These are phyloP conservation scores for Elysia crispata DNA, from an alignment of 2,888 invertebrate species.

Conservation along the genomic window DNA sequence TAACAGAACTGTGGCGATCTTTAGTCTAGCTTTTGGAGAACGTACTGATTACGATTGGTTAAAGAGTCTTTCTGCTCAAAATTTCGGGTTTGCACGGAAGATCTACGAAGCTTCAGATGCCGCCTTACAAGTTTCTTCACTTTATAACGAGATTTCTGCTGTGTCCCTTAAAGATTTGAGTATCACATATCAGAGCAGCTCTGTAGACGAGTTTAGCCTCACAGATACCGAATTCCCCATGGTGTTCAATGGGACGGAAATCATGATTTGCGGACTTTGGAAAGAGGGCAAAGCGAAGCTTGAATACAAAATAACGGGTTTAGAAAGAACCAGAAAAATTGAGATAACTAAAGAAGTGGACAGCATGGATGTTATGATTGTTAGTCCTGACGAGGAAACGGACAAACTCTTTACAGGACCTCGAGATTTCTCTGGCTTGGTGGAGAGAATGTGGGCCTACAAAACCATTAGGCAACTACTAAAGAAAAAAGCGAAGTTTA, in stretches of 20 bases:
- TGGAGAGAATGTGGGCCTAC: slow-evolving; percentile 70
- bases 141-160: slow-evolving; percentile 82
- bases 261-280: slow-evolving; percentile 62
- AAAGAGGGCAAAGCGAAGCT: slow-evolving; percentile 37
- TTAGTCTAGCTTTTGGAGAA: slow-evolving; percentile 85
- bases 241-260: slow-evolving; percentile 64
- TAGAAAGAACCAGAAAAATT: slow-evolving; percentile 34
- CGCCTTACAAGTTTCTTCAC: slow-evolving; percentile 83
- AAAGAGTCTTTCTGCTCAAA: slow-evolving; percentile 83
- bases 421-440: slow-evolving; percentile 53
- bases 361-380: slow-evolving; percentile 24
- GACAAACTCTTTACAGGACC: slow-evolving; percentile 50
- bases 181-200: slow-evolving; percentile 57
- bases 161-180: slow-evolving; percentile 84
- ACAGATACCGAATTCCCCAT: slow-evolving; percentile 60
- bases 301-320: slow-evolving; percentile 24
- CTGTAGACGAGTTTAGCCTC: slow-evolving; percentile 57
- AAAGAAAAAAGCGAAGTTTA: slow-evolving; percentile 54
- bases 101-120: slow-evolving; percentile 87
- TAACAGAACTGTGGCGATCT: slow-evolving; percentile 78
- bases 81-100: slow-evolving; percentile 84
- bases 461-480: slow-evolving; percentile 65
- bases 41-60: slow-evolving; percentile 85
- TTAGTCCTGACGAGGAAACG: not conserved
- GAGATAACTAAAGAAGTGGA: slow-evolving; percentile 42